These are phyloP conservation scores for Eutolmus rufibarbis DNA, from an alignment of 2,888 invertebrate genomes.

Conservation along the genomic window DNA sequence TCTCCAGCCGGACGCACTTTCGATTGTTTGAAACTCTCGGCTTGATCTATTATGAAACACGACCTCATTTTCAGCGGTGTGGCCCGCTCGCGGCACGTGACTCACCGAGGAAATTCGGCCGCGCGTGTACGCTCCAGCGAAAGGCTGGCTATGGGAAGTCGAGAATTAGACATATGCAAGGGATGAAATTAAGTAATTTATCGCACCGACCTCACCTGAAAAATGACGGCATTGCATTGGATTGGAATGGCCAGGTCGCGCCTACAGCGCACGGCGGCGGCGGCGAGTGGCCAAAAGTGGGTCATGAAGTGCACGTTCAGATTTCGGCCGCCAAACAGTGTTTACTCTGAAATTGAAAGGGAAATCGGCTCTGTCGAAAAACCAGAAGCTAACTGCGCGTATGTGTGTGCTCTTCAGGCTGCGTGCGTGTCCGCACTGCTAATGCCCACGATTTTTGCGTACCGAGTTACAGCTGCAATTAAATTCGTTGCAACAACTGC, in stretches of 20 bases:
- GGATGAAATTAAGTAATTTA: not conserved
- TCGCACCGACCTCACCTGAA: not conserved
- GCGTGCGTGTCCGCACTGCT: not conserved
- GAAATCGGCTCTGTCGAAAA: not conserved
- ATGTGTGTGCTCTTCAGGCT: not conserved
- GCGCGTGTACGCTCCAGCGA: not conserved
- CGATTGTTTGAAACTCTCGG: not conserved
- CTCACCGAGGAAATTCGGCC: not conserved
- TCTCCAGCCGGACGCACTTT: not conserved
- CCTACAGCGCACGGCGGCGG: not conserved
- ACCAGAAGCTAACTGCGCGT: not conserved
- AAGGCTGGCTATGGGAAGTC: not conserved
- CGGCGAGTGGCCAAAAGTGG: not conserved
- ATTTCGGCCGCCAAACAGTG: not conserved
- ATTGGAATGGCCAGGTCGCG: not conserved
- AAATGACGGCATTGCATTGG: not conserved
- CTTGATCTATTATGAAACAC: not conserved
- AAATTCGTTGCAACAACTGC: not conserved
- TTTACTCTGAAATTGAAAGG: not conserved
- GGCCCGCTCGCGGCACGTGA: not conserved
- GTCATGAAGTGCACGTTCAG: not conserved
- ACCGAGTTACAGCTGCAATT: not conserved
- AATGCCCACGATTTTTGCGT: not conserved
- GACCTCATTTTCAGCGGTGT: not conserved
- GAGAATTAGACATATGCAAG: not conserved